Evolutionary conservation across 2,113 vertebrate genomes (phyloP).

Genomic region (Scomber scombrus): DNA sequence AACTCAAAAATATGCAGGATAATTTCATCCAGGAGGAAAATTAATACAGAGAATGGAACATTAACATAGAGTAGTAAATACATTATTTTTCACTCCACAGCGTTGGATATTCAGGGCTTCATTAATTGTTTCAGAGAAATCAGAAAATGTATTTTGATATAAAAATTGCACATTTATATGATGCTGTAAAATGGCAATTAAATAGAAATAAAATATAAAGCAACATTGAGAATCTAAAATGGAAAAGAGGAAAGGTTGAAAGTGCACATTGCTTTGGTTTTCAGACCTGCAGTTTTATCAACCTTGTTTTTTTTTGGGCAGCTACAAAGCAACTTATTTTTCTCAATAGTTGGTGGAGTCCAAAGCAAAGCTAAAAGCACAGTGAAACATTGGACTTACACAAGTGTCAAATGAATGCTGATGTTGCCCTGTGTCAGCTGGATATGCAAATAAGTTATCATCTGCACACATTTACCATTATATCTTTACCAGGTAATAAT

Average conservation of each 20-base stretch:
- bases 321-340: too few relatives aligned
- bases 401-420: too few relatives aligned
- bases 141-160: background rate
- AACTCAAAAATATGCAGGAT: slow-evolving; percentile 37
- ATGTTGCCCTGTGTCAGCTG: too few relatives aligned
- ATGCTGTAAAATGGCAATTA: background rate
- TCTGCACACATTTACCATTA: too few relatives aligned
- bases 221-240: too few relatives aligned
- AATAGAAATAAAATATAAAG: background rate
- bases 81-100: background rate
- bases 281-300: too few relatives aligned
- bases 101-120: background rate
- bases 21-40: slow-evolving; percentile 45
- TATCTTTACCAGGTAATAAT: too few relatives aligned
- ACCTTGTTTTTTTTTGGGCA: too few relatives aligned
- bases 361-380: too few relatives aligned
- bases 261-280: background rate
- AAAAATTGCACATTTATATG: slow-evolving; percentile 6
- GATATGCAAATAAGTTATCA: too few relatives aligned
- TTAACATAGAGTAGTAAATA: slow-evolving; percentile 14
- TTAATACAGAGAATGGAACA: slow-evolving; percentile 40
- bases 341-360: too few relatives aligned
- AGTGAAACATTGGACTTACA: too few relatives aligned
- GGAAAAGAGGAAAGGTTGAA: background rate
- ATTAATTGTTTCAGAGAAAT: slow-evolving; percentile 25